A percentile compares a stretch with the other conserved stretches of the same genome.
These are phyloP conservation scores for Denticeps clupeoides DNA, from an alignment of 2,797 vertebrate species.

Conservation along the genomic window DNA sequence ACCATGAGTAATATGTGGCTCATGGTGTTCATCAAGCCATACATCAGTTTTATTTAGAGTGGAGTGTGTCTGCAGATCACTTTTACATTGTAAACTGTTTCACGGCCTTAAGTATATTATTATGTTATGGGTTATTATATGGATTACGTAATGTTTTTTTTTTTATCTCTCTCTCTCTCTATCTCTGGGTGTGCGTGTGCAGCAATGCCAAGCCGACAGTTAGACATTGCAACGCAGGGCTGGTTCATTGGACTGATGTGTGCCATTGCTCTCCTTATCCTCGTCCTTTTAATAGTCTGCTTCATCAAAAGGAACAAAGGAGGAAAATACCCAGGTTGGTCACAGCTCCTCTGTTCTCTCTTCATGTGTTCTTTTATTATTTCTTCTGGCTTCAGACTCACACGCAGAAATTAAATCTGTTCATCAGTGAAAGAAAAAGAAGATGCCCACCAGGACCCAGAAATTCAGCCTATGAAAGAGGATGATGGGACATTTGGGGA, in stretches of 20 bases:
- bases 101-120: too few species aligned
- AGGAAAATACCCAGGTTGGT: conserved; percentile 92
- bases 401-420: background rate
- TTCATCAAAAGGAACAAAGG: conserved; percentile 97
- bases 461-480: conserved; percentile 98
- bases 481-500: conserved; percentile 96
- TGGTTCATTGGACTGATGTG: conserved; percentile 99
- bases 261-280: conserved; percentile 88
- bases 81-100: too few species aligned
- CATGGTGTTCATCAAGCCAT: too few species aligned
- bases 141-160: too few species aligned
- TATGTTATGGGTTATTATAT: too few species aligned
- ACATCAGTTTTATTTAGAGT: too few species aligned
- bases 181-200: conserved; percentile 24
- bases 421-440: conserved; percentile 94
- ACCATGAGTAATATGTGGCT: too few species aligned
- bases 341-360: background rate
- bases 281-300: conserved; percentile 91
- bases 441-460: conserved; percentile 92
- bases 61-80: too few species aligned
- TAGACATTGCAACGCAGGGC: conserved; percentile 94
- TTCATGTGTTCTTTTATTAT: conserved; percentile 1
- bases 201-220: conserved; percentile 86
- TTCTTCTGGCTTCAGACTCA: conserved; percentile 1
- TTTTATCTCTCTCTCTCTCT: conserved; percentile 5